Evolutionary conservation across 2,888 invertebrate species (phyloP), one percentile per base, ranked within the genome.

Genomic region (Cremastobaeus sp.): DNA sequence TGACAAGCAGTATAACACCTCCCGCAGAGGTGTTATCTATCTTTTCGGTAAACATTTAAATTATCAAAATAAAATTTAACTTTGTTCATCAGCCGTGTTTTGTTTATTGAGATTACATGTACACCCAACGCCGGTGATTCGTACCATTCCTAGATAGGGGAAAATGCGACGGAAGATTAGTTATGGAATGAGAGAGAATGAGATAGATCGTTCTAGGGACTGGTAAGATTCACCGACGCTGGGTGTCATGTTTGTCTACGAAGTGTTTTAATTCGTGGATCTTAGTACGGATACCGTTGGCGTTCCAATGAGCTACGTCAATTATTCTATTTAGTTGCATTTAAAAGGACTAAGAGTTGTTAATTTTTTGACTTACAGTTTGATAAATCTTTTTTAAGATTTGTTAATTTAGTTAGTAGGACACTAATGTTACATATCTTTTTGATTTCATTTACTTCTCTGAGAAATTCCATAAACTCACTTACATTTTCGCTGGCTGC

Each of bases 261-360:
- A 55, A 55, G 9, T 28, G n/a, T 12, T 8, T 39, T 9, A 55
- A 15, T 28, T 55, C 41, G 8, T 37, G 4, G 5, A 12, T 15
- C 21, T 54, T 54, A 9, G 15, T 21, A 12, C 17, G 14, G 2
- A 41, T 17, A 8, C 41, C 41, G n/a, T 55, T 55, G 6, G 55
- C 41, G 20, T 39, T 41, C 41, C 55, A 55, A 18, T 55, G 41
- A 1, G 14, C 41, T 41, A 55, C n/a, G n/a, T 28, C 17, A 3
- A 11, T 30, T 1, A 5, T 12, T 6, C 14, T 50, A 34, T 6
- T 18, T 12, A 30, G 20, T 35, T 21, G 35, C 35, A 35, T 35
- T 35, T 5, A 50, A 8, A 8, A 50, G 9, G 1, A 17, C 35
- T 35, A 50, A 8, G 1, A 30, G 1, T 50, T 50, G 6, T 12